Evolutionary conservation across 2,113 vertebrate species (phyloP), one percentile per base, ranked within the genome.

Genomic region (Oncorhynchus clarkii): DNA sequence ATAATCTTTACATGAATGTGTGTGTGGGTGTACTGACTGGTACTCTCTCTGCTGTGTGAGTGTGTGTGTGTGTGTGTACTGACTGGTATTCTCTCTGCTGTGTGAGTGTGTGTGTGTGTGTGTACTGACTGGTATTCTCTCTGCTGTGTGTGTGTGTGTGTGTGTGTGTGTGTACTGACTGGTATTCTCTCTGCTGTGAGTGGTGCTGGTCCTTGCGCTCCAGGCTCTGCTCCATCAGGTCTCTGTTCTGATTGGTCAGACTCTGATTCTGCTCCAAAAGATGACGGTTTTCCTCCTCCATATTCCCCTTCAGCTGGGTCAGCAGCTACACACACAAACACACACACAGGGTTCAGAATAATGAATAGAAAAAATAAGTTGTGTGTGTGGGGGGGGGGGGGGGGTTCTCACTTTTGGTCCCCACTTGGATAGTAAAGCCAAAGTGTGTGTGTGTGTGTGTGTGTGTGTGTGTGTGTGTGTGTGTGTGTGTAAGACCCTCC

Each of bases 231-330:
- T 97, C 96, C 89, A 97, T 73, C 49, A 97, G 89, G 60, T 92
- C 85, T 12, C 95, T 86, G 92, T 97, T 97, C 87, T 96, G 95
- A 82, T 91, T 91, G 84, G 94, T 89, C 76, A 97, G 90, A 39
- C 88, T 82, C 88, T 96, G 95, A 84, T 95, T 96, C 90, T 97
- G 95, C 1, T 95, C 93, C 6, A 92, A 89, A 60, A 97, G 84
- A 31, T 96, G 94, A 16, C 93, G 93, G 89, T 95, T 97, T 87
- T 97, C 96, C 79, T 97, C 96, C 51, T 97, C 96, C 92, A 96
- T 94, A 83, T 95, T 95, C 0, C 93, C 93, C 72, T 96, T 96
- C 76, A 97, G 88, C 89, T 97, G 94, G 9, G 93, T 95, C 78
- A 96, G 78, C 79, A 97, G 91, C 96, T 97, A 45, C 39, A 45